Base-by-base conservation (phyloP, 2,888 invertebrate species). In the Epirrita christyi region DNA sequence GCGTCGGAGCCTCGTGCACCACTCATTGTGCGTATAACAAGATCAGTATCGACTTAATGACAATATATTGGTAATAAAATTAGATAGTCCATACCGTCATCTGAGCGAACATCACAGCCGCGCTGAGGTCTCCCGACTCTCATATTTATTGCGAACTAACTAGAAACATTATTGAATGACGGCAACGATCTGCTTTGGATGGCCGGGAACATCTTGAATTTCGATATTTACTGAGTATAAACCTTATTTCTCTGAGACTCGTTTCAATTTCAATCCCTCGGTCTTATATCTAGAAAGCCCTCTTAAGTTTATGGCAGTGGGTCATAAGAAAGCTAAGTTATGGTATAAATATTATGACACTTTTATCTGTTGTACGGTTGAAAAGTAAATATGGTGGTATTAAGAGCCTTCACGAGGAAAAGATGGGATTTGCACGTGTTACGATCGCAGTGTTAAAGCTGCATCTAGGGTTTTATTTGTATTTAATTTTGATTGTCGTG, bases 21-120 rank as follows among this genome's bases (percentile, higher is more conserved):
- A 84, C 82, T 86, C 86, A 88, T 91, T 90, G 91, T 91, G 88
- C 88, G 86, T 91, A 89, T 89, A 90, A 91, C 92, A 91, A 91
- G 92, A 91, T 91, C 90, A 91, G 90, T 91, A 91, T 92, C 92
- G 86, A 85, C 88, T 88, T 92, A 91, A 92, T 92, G 91, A 92
- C 92, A 91, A 92, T 91, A 92, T 92, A 92, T 92, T 91, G 92
- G 89, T 90, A 87, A 90, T 91, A 91, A 92, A 92, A 88, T 91
- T 89, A 90, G 92, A 92, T 91, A 89, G 91, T 85, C 88, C 83
- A 81, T 83, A 80, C 81, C 86, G 87, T 90, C 89, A 89, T 85
- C 81, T 78, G 72, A 76, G 76, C 76, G 81, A 83, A 87, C 88
- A 86, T 86, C 88, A 82, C 71, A 70, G 70, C 75, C 73, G 71